phyloP scores from a whole-genome alignment of 2,888 invertebrate species.

The Bombylius major region DNA sequence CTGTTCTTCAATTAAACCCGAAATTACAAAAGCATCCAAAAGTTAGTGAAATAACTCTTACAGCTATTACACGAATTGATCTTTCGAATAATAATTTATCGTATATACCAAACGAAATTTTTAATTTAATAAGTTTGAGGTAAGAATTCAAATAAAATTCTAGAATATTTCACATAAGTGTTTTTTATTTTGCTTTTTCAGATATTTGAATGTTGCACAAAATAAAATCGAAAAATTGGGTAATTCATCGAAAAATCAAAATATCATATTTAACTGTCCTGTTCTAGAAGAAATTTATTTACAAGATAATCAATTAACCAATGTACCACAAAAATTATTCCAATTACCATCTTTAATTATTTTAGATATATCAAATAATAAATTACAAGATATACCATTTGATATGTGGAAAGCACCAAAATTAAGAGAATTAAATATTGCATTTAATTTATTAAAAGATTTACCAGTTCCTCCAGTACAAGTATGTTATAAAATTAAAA shows the following conservation, averaged over 20 bases:
- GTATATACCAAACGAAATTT: constrained; percentile 66
- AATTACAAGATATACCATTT: constrained; percentile 67
- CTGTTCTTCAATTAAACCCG: constrained; percentile 74
- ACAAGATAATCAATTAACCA: constrained; percentile 81
- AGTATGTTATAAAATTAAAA: constrained; percentile 15
- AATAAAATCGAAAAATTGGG: constrained; percentile 67
- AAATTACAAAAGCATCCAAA: constrained; percentile 58
- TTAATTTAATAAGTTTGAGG: constrained; percentile 69
- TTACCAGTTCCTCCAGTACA: constrained; percentile 44
- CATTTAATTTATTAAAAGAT: constrained; percentile 75
- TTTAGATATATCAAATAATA: constrained; percentile 90
- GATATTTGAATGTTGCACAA: constrained; percentile 74
- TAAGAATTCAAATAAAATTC: constrained; percentile 19
- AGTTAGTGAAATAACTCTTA: constrained; percentile 57
- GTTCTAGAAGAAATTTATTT: constrained; percentile 80
- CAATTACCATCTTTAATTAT: constrained; percentile 62
- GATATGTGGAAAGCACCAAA: constrained; percentile 78
- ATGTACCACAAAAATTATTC: constrained; percentile 71
- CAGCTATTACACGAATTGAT: constrained; percentile 86
- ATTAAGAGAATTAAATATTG: constrained; percentile 75
- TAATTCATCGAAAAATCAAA: neutral
- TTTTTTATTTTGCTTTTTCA: constrained; percentile 18
- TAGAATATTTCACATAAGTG: no score
- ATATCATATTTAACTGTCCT: constrained; percentile 48
- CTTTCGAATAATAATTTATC: constrained; percentile 79